phyloP scores from a whole-genome alignment of 2,797 vertebrate species.

The Mormyrus proboscirostris region DNA sequence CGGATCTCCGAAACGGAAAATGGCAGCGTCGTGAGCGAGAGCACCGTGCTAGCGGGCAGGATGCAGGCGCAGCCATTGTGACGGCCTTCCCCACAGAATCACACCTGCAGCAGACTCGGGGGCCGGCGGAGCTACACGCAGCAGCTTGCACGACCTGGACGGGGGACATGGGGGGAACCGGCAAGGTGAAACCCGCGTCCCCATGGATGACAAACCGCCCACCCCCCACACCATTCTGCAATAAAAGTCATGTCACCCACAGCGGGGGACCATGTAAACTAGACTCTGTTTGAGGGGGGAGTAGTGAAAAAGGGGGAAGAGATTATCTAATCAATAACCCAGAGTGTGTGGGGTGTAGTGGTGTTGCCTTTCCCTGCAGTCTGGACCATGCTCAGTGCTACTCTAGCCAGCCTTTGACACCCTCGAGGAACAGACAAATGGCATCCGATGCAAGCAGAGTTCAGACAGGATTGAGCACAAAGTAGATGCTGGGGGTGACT shows the following conservation, averaged over 20 bases:
- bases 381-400: slow-evolving; percentile 7
- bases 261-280: slow-evolving; percentile 58
- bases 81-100: background rate
- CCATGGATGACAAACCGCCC: background rate
- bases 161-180: background rate
- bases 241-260: slow-evolving; percentile 42
- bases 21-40: background rate
- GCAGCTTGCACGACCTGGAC: background rate
- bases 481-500: background rate
- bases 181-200: background rate
- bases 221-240: background rate
- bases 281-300: slow-evolving; percentile 33
- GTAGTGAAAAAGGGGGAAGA: slow-evolving; percentile 46
- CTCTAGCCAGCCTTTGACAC: slow-evolving; percentile 33
- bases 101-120: background rate
- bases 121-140: background rate
- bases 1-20: background rate
- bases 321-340: slow-evolving; percentile 74
- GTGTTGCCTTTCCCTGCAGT: slow-evolving; percentile 20
- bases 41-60: background rate
- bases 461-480: background rate
- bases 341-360: slow-evolving; percentile 35
- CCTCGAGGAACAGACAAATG: slow-evolving; percentile 40
- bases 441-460: background rate
- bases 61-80: background rate